A percentile compares a stretch with the other conserved stretches of the same genome.
Conservation (phyloP, 2,113 vertebrate genomes). For the Tachuris rubrigastra region DNA sequence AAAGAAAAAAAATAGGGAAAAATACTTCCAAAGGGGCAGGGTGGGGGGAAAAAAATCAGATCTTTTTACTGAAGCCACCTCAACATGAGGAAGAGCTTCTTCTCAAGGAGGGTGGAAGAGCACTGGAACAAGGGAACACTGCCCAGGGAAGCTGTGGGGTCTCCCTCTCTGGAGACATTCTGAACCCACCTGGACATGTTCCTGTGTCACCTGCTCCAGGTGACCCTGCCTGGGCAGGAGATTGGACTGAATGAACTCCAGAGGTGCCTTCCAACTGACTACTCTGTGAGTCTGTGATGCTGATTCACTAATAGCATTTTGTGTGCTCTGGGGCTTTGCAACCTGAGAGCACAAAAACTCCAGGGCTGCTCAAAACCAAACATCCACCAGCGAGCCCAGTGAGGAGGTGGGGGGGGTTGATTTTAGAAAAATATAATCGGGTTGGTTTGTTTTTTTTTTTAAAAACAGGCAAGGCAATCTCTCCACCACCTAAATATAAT, state of each 20-base stretch:
- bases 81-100: not conserved
- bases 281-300: not conserved
- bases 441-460: not conserved
- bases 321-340: not conserved
- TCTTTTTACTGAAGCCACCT: not conserved
- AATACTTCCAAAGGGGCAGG: not conserved
- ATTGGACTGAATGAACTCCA: not conserved
- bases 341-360: not conserved
- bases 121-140: not conserved
- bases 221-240: not conserved
- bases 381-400: fast-evolving
- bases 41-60: fast-evolving
- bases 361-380: not conserved
- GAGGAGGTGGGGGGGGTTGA: not conserved
- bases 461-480: not conserved
- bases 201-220: not conserved
- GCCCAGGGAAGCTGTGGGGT: not conserved
- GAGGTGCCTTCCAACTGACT: not conserved
- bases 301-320: not conserved
- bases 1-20: not conserved
- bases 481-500: not conserved
- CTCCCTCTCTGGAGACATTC: not conserved
- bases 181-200: not conserved
- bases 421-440: not conserved
- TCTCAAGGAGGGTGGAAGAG: not conserved